A percentile compares a stretch with the other conserved stretches of the same genome.
phyloP scores from a whole-genome alignment of 2,797 vertebrate species.

The Amniataba percoides region DNA sequence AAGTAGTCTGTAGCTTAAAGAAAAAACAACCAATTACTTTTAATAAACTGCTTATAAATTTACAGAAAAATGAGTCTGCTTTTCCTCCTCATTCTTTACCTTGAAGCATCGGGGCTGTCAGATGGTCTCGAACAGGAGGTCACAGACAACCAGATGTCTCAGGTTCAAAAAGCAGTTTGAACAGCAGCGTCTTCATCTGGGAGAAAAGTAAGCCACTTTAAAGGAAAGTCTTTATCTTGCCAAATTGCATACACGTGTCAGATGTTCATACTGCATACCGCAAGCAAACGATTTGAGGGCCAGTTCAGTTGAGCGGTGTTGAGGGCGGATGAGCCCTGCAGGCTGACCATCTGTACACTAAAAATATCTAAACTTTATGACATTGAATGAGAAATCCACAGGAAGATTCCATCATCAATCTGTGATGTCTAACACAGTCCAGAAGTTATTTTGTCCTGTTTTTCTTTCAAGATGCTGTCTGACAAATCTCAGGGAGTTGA shows the following conservation, averaged over 20 bases:
- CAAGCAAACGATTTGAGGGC: slow-evolving; percentile 32
- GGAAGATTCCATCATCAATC: slow-evolving; percentile 27
- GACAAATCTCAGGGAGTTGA: not conserved
- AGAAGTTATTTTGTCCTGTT: slow-evolving; percentile 16
- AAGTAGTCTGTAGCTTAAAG: not conserved
- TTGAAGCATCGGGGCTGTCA: not conserved
- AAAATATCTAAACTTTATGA: slow-evolving; percentile 63
- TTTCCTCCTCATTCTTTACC: not conserved
- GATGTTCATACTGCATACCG: slow-evolving; percentile 36
- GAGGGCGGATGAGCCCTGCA: slow-evolving; percentile 60
- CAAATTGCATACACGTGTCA: slow-evolving; percentile 35
- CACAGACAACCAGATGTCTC: not conserved
- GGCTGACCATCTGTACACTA: slow-evolving; percentile 70
- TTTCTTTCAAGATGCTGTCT: not conserved
- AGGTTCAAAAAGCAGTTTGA: not conserved
- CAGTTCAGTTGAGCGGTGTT: slow-evolving; percentile 27
- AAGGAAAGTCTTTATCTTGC: slow-evolving; percentile 17
- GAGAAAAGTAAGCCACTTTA: not conserved
- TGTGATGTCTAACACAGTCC: slow-evolving; percentile 9
- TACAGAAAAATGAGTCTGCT: not conserved
- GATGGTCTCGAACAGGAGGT: slow-evolving; percentile 1
- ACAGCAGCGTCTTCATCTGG: slow-evolving; percentile 13
- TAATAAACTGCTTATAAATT: not conserved
- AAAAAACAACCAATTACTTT: not conserved
- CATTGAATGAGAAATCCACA: slow-evolving; percentile 39